A percentile compares a stretch with the other conserved stretches of the same genome.
These are phyloP conservation scores for Drosophila nr. fundita DNA, from an alignment of 2,888 invertebrate genomes.

Conservation along the genomic window DNA sequence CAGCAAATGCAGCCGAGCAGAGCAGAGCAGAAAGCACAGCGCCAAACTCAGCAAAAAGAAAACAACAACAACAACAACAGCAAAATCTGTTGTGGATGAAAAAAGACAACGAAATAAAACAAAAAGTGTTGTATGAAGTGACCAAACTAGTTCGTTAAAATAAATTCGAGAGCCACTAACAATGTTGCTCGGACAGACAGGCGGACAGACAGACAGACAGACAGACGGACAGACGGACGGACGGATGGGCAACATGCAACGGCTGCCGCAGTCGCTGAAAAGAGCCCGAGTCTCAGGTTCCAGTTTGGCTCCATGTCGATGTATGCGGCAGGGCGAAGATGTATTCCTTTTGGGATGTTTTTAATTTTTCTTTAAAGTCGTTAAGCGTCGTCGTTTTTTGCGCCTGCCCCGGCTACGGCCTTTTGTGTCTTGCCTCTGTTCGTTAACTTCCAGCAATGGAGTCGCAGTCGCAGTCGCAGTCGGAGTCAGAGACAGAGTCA, in stretches of 20 bases:
- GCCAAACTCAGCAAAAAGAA: conserved; percentile 16
- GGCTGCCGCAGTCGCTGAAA: conserved; percentile 35
- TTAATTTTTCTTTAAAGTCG: conserved; percentile 82
- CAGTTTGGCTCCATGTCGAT: conserved; percentile 56
- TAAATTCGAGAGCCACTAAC: conserved; percentile 80
- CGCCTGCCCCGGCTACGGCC: conserved; percentile 42
- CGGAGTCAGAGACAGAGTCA: background rate
- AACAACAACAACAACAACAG: conserved; percentile 18
- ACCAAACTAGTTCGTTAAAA: conserved; percentile 84
- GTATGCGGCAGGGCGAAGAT: conserved; percentile 79
- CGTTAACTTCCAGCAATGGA: conserved; percentile 57
- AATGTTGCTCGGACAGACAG: conserved; percentile 62
- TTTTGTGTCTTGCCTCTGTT: conserved; percentile 57
- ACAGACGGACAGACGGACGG: conserved; percentile 17
- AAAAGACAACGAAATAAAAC: conserved; percentile 23
- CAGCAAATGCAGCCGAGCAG: conserved; percentile 64
- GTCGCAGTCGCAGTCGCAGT: conserved; percentile 3
- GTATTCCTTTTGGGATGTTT: conserved; percentile 82
- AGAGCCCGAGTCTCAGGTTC: conserved; percentile 37
- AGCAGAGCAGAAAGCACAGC: conserved; percentile 19
- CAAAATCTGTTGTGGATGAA: conserved; percentile 28
- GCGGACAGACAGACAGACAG: background rate
- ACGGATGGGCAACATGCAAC: conserved; percentile 70
- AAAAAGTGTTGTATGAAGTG: conserved; percentile 79
- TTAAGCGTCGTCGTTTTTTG: conserved; percentile 76